Evolutionary conservation across 2,797 vertebrate genomes (phyloP), one percentile per base, ranked within the genome.

Genomic region (Bovichtus variegatus): DNA sequence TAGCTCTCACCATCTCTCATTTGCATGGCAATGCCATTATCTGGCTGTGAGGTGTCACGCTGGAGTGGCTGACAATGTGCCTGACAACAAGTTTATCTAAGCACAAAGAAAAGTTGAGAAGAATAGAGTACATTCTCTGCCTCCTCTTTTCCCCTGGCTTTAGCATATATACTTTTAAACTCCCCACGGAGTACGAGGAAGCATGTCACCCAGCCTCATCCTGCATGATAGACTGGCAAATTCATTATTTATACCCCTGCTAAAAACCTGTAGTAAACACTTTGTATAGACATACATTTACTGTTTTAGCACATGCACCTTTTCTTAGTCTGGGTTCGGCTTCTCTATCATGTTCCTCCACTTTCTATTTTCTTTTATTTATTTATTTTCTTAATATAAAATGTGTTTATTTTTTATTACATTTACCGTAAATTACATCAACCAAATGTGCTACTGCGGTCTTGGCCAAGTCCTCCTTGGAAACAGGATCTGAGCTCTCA

Each of bases 81-180:
- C 87, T 85, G 92, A 95, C 94, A 95, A 95, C 93, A 95, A 95
- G 94, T 96, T 95, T 95, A 95, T 95, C 92, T 93, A 92, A 91
- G 90, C 91, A 94, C 91, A 94, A 93, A 93, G 91, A 92, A 83
- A 91, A 93, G 87, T 93, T 89, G 61, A 79, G 89, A 89, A 93
- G 92, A 94, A 93, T 90, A 47, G 88, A 92, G 86, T 82, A 82
- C 79, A 89, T 93, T 91, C 81, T 87, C 85, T 87, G 74, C 76
- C 87, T 89, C 82, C 84, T 88, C 87, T 89, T 77, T 80, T 79
- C 81, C 88, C 59, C 57, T 69, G 77, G 81, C 81, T 93, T 86
- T 85, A 83, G 87, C 81, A 86, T 76, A 90, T 74, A 86, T 80
- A 82, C 81, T 90, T 85, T 87, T 65, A 80, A 90, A 90, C 68